Evolutionary conservation across 1,140 invertebrate genomes (phyloP), one percentile per base, ranked within the genome.

Genomic region (Cydia pomonella): DNA sequence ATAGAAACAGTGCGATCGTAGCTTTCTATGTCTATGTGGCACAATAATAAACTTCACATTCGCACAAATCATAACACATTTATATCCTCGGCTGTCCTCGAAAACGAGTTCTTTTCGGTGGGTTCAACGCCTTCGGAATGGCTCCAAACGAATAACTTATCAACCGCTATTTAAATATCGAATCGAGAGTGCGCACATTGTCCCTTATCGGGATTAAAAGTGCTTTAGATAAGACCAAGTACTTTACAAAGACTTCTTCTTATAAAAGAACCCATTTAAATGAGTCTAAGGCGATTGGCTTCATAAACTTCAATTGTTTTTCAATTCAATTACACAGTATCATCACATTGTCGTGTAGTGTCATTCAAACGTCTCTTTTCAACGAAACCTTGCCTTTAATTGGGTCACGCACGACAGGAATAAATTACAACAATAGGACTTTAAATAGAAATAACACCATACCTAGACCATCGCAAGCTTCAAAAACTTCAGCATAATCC

Each of bases 401-500:
- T 69, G 29, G 64, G 64, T 33, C 29, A 69, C 29, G n/a, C 64
- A 21, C 29, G 64, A 41, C 64, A 38, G 64, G 29, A 69, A 69
- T 69, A 21, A 38, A 69, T 69, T 33, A 69, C 16, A 38, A 33
- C 63, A 33, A 23, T 33, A 10, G n/a, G 16, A 33, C 29, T 33
- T 69, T 3, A 69, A 18, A 38, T 23, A 33, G 29, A 69, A 18
- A 9, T 33, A 66, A 73, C 59, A 23, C 63, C 73, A 81, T 90
- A 92, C 88, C 88, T 47, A 90, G 79, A 81, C 85, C 90, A 77
- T 91, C 86, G 53, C 84, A 83, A 66, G 89, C 89, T 83, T 92
- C 86, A 74, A 80, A 92, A 18, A 92, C 89, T 71, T 92, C 91
- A 23, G 84, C 86, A 69, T 92, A 92, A 79, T 91, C 84, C 33